Evolutionary conservation across 2,113 vertebrate species (phyloP).

Genomic region (Leiothrix lutea): DNA sequence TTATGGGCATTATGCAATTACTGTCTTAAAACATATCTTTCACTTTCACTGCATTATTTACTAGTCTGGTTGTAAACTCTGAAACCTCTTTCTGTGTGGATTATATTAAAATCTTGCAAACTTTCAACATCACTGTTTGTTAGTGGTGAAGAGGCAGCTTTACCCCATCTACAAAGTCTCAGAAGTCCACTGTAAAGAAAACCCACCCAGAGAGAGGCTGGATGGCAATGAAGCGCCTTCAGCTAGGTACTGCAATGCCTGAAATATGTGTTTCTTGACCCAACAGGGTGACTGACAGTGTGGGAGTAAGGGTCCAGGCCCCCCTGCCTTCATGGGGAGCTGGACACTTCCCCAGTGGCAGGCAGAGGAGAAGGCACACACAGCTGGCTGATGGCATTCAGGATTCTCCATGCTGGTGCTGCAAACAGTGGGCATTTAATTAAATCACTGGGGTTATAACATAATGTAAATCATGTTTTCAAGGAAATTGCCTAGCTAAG

Average conservation of each 20-base stretch:
- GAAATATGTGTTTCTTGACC: background rate
- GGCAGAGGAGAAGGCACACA: background rate
- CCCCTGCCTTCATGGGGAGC: fast-evolving
- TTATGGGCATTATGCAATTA: background rate
- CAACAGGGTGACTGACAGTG: fast-evolving
- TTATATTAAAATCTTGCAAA: background rate
- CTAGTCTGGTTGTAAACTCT: background rate
- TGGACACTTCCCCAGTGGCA: background rate
- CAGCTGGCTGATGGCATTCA: fast-evolving
- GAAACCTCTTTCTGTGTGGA: background rate
- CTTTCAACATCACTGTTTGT: background rate
- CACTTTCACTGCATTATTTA: constrained; percentile 25
- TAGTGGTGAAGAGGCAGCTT: background rate
- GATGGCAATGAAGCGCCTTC: background rate
- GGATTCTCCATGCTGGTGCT: fast-evolving
- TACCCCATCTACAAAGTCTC: background rate
- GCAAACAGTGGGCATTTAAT: background rate
- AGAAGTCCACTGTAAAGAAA: background rate
- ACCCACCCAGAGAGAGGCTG: background rate
- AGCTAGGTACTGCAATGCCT: background rate
- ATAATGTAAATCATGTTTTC: background rate
- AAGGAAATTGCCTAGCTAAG: background rate
- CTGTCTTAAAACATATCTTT: background rate
- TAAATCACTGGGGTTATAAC: background rate
- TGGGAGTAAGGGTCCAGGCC: no score